These are phyloP conservation scores for Scolanthus callimorphus DNA, from an alignment of 92 coral and sea anemone genomes.

Conservation along the genomic window DNA sequence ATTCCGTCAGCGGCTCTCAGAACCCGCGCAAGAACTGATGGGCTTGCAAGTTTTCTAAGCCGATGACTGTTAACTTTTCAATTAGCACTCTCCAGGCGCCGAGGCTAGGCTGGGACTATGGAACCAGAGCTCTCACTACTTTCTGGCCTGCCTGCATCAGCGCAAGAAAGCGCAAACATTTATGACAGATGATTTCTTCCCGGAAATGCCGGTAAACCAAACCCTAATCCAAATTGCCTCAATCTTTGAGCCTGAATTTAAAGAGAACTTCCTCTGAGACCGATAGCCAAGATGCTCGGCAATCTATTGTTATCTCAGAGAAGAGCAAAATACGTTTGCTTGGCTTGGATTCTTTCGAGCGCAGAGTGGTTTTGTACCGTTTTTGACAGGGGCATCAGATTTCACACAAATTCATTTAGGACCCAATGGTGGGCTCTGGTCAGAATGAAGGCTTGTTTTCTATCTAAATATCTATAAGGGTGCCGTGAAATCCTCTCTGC, in stretches of 20 bases:
- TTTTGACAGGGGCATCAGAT: too few relatives aligned
- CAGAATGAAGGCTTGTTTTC: too few relatives aligned
- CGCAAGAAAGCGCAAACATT: too few relatives aligned
- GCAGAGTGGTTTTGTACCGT: too few relatives aligned
- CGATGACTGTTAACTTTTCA: not conserved
- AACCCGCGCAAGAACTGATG: not conserved
- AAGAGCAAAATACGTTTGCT: not conserved
- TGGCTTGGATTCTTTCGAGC: not conserved
- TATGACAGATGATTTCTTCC: conserved; percentile 43
- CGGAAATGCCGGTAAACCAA: conserved; percentile 59
- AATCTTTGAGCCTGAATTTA: conserved; percentile 3
- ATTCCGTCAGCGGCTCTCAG: not conserved
- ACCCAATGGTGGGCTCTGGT: too few relatives aligned
- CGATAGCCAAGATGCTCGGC: not conserved
- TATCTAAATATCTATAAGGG: too few relatives aligned
- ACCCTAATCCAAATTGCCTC: conserved; percentile 31
- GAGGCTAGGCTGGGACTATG: too few relatives aligned
- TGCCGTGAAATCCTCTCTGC: too few relatives aligned
- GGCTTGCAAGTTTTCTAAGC: conserved; percentile 1
- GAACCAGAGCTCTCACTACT: too few relatives aligned
- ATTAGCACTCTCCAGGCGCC: not conserved
- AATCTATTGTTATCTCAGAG: conserved; percentile 5
- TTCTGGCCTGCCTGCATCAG: too few relatives aligned
- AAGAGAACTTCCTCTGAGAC: conserved; percentile 21
- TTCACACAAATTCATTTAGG: too few relatives aligned